phyloP scores from a whole-genome alignment of 2,113 vertebrate species.

The Callochromis pleurospilus region DNA sequence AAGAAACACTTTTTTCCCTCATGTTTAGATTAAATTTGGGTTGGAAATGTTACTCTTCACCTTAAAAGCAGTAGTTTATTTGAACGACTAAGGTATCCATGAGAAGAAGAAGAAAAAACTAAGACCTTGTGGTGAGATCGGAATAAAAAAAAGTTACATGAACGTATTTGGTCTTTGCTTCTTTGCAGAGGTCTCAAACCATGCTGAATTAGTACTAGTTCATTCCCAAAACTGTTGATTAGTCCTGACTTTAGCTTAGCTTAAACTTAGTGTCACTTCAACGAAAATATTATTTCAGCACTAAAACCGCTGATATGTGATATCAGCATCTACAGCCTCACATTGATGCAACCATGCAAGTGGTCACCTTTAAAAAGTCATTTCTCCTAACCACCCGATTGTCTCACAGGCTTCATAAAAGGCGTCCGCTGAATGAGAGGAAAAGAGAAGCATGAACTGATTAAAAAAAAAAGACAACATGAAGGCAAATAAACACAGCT shows the following conservation, averaged over 20 bases:
- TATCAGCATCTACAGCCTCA: background rate
- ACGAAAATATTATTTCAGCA: background rate
- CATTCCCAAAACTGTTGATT: background rate
- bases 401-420: slow-evolving; percentile 77
- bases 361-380: slow-evolving; percentile 83
- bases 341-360: slow-evolving; percentile 58
- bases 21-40: background rate
- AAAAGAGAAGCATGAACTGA: slow-evolving; percentile 47
- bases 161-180: background rate
- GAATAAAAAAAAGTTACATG: background rate
- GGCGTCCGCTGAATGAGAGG: slow-evolving; percentile 70
- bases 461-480: background rate
- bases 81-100: background rate
- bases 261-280: background rate
- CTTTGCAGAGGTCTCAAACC: background rate
- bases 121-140: background rate
- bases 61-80: background rate
- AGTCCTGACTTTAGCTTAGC: background rate
- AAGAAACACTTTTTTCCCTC: fast-evolving
- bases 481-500: background rate
- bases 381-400: slow-evolving; percentile 78
- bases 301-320: background rate
- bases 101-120: background rate
- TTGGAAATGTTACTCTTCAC: background rate
- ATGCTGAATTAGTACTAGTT: background rate